Evolutionary conservation across 2,888 invertebrate species (phyloP).

Genomic region (Julus scandinavius): DNA sequence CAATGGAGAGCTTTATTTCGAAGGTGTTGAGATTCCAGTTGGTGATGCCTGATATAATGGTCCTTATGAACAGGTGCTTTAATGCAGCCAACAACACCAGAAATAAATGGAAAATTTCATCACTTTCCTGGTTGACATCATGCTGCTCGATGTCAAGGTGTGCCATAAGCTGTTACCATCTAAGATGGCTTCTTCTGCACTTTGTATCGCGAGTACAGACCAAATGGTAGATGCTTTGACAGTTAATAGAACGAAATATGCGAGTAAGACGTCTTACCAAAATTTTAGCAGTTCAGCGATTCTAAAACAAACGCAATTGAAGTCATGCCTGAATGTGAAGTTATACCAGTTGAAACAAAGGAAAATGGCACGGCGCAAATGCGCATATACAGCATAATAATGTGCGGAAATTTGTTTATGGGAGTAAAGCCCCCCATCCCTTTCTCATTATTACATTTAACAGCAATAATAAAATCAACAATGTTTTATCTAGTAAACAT

Average conservation of each 20-base stretch:
- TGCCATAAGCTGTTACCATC: slow-evolving; percentile 15
- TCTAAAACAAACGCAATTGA: not conserved
- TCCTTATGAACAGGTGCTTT: slow-evolving; percentile 45
- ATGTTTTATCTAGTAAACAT: slow-evolving; percentile 12
- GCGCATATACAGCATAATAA: too few relatives aligned
- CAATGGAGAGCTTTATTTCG: slow-evolving; percentile 53
- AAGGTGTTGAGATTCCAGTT: slow-evolving; percentile 50
- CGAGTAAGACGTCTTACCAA: not conserved
- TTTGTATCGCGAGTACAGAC: slow-evolving; percentile 46
- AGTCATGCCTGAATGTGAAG: not conserved
- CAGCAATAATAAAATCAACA: not conserved
- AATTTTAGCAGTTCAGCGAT: not conserved
- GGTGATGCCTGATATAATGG: slow-evolving; percentile 54
- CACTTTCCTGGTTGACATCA: slow-evolving; percentile 17
- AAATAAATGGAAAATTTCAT: slow-evolving; percentile 25
- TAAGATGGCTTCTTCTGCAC: slow-evolving; percentile 2
- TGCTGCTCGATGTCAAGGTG: not conserved
- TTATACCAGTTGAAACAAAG: not conserved
- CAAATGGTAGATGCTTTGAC: slow-evolving; percentile 24
- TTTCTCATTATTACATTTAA: not conserved
- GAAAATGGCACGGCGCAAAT: not conserved
- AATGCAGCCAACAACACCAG: not conserved
- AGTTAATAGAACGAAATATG: not conserved
- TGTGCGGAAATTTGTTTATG: not conserved
- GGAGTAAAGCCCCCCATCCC: not conserved